Percentiles rank a stretch among this genome's conserved stretches.
These are phyloP conservation scores for Gopherus evgoodei DNA, from an alignment of 2,113 vertebrate species.

Conservation along the genomic window DNA sequence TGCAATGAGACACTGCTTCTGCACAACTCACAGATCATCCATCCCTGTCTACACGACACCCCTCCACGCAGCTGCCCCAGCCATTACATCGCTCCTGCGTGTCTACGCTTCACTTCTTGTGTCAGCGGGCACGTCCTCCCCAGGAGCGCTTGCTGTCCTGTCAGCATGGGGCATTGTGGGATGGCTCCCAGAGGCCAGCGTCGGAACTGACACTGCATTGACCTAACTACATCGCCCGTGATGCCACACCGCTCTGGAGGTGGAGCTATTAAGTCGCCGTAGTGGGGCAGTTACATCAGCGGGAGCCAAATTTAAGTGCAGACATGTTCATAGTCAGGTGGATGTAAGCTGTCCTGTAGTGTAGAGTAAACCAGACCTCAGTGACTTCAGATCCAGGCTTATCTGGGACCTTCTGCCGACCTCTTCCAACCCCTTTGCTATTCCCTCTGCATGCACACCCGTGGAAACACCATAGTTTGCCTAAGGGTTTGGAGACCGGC, in stretches of 20 bases:
- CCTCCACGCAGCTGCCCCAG: neutral
- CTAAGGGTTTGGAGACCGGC: neutral
- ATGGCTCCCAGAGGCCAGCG: neutral
- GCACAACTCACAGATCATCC: neutral
- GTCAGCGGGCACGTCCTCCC: neutral
- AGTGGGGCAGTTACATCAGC: neutral
- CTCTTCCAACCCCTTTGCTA: neutral
- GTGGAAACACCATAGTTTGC: neutral
- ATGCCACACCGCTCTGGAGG: too few species aligned
- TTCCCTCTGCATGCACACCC: neutral
- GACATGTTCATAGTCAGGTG: neutral
- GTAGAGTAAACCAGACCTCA: neutral
- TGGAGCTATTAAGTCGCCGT: too few species aligned
- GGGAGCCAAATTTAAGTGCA: neutral
- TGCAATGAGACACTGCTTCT: neutral
- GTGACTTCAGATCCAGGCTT: neutral
- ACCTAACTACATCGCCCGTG: too few species aligned
- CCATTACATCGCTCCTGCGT: neutral
- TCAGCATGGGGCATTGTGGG: neutral
- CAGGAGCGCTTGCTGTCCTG: neutral
- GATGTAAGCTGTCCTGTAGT: neutral
- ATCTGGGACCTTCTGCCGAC: neutral
- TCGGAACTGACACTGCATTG: neutral
- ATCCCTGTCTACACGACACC: neutral
- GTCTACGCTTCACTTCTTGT: neutral